Percentiles rank a stretch among this genome's conserved stretches.
phyloP scores from a whole-genome alignment of 1,140 invertebrate genomes.

The Drosophila yakuba region DNA sequence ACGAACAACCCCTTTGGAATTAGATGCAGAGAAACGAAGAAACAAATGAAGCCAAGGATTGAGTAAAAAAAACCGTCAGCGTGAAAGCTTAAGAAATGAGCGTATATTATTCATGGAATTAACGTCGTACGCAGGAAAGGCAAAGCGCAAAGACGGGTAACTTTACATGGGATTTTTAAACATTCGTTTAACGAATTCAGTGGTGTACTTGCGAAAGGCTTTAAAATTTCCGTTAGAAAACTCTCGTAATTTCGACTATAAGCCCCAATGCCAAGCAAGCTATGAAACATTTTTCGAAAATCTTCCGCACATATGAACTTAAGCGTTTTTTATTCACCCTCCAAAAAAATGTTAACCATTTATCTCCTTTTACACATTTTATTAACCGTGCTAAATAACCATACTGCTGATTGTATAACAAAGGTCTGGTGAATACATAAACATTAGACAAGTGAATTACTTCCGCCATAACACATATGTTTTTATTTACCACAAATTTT shows the following conservation, averaged over 20 bases:
- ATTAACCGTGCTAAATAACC: slow-evolving; percentile 16
- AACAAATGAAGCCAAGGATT: slow-evolving; percentile 3
- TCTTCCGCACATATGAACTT: not conserved
- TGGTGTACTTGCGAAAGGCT: not conserved
- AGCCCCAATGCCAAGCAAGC: too few relatives aligned
- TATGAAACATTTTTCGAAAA: too few relatives aligned
- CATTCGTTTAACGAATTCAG: not conserved
- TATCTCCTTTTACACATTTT: slow-evolving; percentile 22
- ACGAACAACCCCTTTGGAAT: slow-evolving; percentile 81
- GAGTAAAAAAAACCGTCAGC: slow-evolving; percentile 24
- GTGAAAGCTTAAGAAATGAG: slow-evolving; percentile 73
- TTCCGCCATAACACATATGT: slow-evolving; percentile 38
- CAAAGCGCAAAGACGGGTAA: not conserved
- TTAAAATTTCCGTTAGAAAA: too few relatives aligned
- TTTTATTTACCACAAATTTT: slow-evolving; percentile 80
- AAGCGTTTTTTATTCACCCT: not conserved
- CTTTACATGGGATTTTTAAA: not conserved
- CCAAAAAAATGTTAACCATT: slow-evolving; percentile 11
- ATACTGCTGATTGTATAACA: slow-evolving; percentile 66
- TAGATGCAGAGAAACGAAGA: slow-evolving; percentile 29
- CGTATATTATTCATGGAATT: slow-evolving; percentile 82
- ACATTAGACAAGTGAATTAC: slow-evolving; percentile 70
- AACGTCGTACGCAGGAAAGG: slow-evolving; percentile 52
- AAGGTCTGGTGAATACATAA: slow-evolving; percentile 66
- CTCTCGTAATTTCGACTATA: too few relatives aligned